Conservation (phyloP, 2,113 vertebrate genomes). For the Chascanopsetta lugubris region DNA sequence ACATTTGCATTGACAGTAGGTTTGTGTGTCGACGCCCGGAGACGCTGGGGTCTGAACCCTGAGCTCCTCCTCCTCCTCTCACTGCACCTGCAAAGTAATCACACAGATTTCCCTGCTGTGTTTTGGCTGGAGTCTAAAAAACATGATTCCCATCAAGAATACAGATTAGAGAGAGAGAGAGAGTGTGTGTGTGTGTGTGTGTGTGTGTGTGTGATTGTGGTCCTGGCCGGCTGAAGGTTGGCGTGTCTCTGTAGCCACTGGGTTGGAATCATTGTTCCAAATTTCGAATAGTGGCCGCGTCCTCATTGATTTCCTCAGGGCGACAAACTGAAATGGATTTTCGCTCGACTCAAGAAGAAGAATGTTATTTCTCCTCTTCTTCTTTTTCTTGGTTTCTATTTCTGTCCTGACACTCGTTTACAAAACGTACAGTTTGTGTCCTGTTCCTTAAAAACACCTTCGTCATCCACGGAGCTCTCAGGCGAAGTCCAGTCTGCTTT, state of each 20-base stretch:
- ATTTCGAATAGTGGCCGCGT: constrained; percentile 56
- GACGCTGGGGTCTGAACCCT: not conserved
- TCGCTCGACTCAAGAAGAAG: constrained; percentile 38
- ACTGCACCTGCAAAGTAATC: constrained; percentile 28
- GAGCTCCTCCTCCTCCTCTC: not conserved
- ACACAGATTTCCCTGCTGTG: constrained; percentile 10
- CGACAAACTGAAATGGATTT: constrained; percentile 59
- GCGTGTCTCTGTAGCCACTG: constrained; percentile 49
- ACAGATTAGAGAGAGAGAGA: not conserved
- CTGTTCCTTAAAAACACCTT: not conserved
- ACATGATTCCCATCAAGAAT: constrained; percentile 6
- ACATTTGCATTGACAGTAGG: not conserved
- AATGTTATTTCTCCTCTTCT: not conserved
- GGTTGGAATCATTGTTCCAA: constrained; percentile 63
- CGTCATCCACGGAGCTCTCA: too few species aligned
- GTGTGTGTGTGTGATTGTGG: constrained; percentile 17
- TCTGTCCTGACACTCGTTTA: not conserved
- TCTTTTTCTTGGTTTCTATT: not conserved
- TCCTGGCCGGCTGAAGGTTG: constrained; percentile 52
- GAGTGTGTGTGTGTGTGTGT: not conserved
- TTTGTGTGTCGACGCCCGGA: not conserved
- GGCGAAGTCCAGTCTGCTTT: too few species aligned
- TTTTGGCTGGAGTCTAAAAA: constrained; percentile 26
- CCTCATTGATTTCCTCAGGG: constrained; percentile 70
- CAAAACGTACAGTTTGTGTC: not conserved